Conservation (phyloP, 1,140 invertebrate species). For the Pantala flavescens region DNA sequence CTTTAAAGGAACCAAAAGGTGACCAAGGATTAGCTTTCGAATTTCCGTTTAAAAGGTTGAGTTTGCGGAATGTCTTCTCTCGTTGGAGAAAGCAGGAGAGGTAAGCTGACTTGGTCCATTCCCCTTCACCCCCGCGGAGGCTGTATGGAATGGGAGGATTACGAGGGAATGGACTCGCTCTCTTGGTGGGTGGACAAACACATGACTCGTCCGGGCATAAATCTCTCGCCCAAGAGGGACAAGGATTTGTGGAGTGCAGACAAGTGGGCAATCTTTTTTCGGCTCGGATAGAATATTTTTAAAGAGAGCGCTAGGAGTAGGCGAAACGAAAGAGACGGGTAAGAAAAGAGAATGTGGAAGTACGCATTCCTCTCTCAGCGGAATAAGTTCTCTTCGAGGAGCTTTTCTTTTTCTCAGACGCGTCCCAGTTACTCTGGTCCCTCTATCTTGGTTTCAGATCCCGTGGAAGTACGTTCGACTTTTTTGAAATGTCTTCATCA, state of each 20-base stretch:
- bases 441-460: neutral
- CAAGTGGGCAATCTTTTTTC: neutral
- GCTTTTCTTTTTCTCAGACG: neutral
- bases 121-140: neutral
- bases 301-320: too few species aligned
- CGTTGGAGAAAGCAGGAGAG: neutral
- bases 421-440: neutral
- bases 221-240: neutral
- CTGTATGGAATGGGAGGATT: neutral
- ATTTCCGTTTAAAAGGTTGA: neutral
- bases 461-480: neutral
- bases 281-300: neutral
- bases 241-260: constrained; percentile 8
- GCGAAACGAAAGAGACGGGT: too few species aligned
- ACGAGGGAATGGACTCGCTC: neutral
- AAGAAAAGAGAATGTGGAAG: too few species aligned
- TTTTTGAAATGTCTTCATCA: neutral
- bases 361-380: neutral
- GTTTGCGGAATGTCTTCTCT: neutral
- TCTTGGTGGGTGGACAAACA: constrained; percentile 4
- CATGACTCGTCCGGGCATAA: neutral
- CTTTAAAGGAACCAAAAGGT: neutral
- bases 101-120: neutral
- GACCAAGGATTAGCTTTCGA: neutral
- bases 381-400: neutral